These are phyloP conservation scores for Ctenomys sociabilis DNA, from an alignment of 2,113 vertebrate species.

Conservation along the genomic window DNA sequence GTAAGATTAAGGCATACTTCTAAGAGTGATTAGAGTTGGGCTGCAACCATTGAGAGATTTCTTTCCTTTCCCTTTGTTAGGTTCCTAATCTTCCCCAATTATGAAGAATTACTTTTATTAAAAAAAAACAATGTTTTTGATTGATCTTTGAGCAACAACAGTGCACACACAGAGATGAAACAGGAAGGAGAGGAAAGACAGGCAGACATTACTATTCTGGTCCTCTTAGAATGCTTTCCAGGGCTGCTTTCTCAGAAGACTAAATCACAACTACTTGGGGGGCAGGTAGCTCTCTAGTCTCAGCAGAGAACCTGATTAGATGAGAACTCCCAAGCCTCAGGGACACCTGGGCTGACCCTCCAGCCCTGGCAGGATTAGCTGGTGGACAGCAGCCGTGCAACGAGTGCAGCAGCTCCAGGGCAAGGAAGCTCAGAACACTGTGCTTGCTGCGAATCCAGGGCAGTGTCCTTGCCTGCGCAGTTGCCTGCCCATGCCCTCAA, in stretches of 20 bases:
- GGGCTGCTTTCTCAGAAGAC: slow-evolving; percentile 42
- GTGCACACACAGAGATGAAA: background rate
- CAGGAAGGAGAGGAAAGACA: background rate
- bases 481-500: background rate
- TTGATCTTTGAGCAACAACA: slow-evolving; percentile 16
- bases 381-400: background rate
- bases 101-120: slow-evolving; percentile 44
- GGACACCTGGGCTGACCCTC: background rate
- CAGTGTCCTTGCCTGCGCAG: background rate
- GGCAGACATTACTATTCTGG: background rate
- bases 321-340: slow-evolving; percentile 7
- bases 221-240: background rate
- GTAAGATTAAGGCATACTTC: background rate
- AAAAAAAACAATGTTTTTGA: slow-evolving; percentile 13
- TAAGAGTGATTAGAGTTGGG: background rate
- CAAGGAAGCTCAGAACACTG: background rate
- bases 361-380: background rate
- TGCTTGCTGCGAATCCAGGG: background rate
- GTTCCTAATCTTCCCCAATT: slow-evolving; percentile 42
- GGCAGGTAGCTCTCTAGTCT: background rate
- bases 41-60: background rate
- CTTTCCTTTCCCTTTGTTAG: slow-evolving; percentile 23
- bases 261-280: background rate
- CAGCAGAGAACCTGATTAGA: slow-evolving; percentile 8
- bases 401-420: background rate